A percentile compares a stretch with the other conserved stretches of the same genome.
Evolutionary conservation across 2,888 invertebrate genomes (phyloP).

Genomic region (Caenorhabditis auriculariae): DNA sequence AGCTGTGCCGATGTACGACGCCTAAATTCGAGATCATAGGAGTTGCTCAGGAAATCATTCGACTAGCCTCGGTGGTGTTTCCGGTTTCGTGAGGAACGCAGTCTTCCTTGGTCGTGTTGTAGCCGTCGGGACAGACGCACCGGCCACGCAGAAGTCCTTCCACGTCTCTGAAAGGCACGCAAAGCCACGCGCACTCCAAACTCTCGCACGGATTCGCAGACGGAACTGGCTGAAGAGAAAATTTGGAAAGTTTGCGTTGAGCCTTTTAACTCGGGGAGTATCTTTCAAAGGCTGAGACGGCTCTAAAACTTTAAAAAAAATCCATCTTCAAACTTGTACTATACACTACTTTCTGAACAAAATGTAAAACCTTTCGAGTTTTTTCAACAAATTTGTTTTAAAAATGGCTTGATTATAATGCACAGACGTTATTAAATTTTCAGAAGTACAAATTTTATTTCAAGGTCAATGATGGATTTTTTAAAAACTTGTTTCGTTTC

Average conservation of each 20-base stretch:
- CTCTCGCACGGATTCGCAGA: slow-evolving; percentile 22
- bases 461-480: not conserved
- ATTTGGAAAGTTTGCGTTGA: too few species aligned
- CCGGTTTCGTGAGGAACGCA: not conserved
- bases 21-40: not conserved
- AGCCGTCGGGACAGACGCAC: slow-evolving; percentile 35
- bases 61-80: slow-evolving; percentile 3
- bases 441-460: too few species aligned
- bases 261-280: too few species aligned
- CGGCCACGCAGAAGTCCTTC: not conserved
- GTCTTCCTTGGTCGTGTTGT: slow-evolving; percentile 3
- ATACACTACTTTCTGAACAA: not conserved
- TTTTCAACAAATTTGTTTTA: too few species aligned
- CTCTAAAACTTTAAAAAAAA: not conserved
- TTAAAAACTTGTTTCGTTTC: not conserved
- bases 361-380: too few species aligned
- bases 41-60: not conserved
- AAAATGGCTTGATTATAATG: too few species aligned
- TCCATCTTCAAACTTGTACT: not conserved
- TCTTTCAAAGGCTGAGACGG: too few species aligned
- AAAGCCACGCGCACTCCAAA: slow-evolving; percentile 34
- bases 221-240: slow-evolving; percentile 11
- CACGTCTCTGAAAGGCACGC: slow-evolving; percentile 6
- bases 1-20: slow-evolving; percentile 14
- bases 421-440: too few species aligned